phyloP scores from a whole-genome alignment of 2,888 invertebrate species.

The Lathronympha strigana region DNA sequence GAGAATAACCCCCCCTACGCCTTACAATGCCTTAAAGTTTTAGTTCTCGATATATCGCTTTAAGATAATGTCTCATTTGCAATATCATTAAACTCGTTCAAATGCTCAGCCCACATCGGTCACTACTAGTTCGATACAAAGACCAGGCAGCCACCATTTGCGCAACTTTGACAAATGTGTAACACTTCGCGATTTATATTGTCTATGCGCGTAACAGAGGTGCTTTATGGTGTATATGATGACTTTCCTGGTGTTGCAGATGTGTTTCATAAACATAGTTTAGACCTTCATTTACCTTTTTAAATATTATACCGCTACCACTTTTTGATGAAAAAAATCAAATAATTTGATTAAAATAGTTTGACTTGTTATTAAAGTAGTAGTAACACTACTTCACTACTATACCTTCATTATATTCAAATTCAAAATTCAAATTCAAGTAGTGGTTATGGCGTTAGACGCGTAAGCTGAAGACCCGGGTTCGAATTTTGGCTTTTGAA shows the following conservation, averaged over 20 bases:
- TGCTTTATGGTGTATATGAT: constrained; percentile 25
- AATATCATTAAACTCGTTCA: constrained; percentile 27
- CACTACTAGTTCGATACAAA: constrained; percentile 24
- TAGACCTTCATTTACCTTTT: background rate
- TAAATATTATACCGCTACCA: background rate
- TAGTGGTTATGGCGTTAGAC: too few relatives aligned
- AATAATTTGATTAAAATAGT: too few relatives aligned
- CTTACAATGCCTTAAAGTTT: background rate
- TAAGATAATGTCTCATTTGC: constrained; percentile 5
- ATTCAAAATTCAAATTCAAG: too few relatives aligned
- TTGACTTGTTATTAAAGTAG: too few relatives aligned
- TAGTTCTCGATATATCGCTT: background rate
- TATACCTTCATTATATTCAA: too few relatives aligned
- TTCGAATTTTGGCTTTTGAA: too few relatives aligned
- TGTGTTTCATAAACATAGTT: constrained; percentile 12
- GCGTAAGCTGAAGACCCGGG: too few relatives aligned
- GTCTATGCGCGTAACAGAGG: constrained; percentile 25
- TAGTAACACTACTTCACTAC: too few relatives aligned
- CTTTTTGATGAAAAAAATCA: too few relatives aligned
- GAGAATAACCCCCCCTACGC: too few relatives aligned
- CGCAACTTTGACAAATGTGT: constrained; percentile 35
- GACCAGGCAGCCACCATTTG: constrained; percentile 6
- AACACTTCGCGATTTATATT: constrained; percentile 17
- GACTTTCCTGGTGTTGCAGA: constrained; percentile 24
- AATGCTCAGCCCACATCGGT: constrained; percentile 30